Base-by-base conservation (phyloP, 2,113 vertebrate genomes). In the Calidris pugnax region DNA sequence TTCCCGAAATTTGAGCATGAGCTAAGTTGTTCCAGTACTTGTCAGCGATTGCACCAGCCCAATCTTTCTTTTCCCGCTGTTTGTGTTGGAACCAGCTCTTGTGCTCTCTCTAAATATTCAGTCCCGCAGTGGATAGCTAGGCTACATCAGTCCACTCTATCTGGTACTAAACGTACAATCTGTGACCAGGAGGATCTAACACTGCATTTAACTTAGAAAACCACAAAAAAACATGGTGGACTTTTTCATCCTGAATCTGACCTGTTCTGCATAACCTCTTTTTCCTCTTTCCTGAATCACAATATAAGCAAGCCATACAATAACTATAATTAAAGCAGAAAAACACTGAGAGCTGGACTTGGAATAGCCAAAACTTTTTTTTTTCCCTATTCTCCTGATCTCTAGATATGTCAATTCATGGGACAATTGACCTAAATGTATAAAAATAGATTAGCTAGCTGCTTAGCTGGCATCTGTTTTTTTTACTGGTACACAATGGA, bases 21-120 rank as follows among this genome's bases (percentile, higher is more conserved):
- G 94, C 96, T 97, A 95, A 97, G 89, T 95, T 93, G 84, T 97
- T 98, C 96, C 97, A 97, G 92, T 94, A 87, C 72, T 96, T 77
- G 89, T 96, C 88, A 71, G 90, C 2, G 4, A 87, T 87, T 95
- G 93, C 93, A 95, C 26, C n/a, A 92, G 77, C 41, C 67, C 83
- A 89, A 19, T 88, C 41, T 92, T 91, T 90, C 67, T 95, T 79
- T 87, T 87, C 82, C 48, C 51, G 48, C 48, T 92, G 62, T 96
- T 97, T 93, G 50, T 68, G 23, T 95, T 97, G 96, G 94, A 97
- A 74, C 30, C 45, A 60, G 41, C 48, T 86, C 50, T 68, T 78
- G 37, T 64, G 30, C 50, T 91, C 50, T 74, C 33, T 77, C 90
- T 83, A 47, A 75, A 60, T 89, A 30, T 32, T 66, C 33, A 7